Evolutionary conservation across 2,113 vertebrate species (phyloP).

Genomic region (Urocitellus parryii): DNA sequence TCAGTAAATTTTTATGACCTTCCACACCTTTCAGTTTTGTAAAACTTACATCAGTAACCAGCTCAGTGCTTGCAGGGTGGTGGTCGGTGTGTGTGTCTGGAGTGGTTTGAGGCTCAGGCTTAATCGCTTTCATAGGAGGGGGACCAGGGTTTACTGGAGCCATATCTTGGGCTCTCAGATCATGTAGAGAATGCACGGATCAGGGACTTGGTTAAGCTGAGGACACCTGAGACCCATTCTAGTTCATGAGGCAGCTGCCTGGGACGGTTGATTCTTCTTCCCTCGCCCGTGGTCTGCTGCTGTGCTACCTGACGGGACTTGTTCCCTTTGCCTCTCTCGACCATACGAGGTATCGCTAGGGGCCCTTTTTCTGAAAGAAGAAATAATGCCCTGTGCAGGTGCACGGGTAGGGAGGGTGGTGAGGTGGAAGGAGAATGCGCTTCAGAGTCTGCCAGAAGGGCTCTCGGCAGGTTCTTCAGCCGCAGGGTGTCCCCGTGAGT

Average conservation of each 20-base stretch:
- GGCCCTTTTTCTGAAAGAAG: constrained; percentile 30
- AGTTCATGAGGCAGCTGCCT: neutral
- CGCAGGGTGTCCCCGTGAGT: neutral
- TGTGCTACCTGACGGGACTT: too few species aligned
- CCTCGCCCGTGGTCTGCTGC: accelerated
- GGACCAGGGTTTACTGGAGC: neutral
- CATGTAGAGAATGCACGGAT: neutral
- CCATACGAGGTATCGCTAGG: neutral
- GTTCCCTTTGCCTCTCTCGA: neutral
- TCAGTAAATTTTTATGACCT: neutral
- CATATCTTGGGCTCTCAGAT: neutral
- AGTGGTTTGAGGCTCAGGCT: neutral
- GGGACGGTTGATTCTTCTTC: neutral
- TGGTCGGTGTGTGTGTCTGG: neutral
- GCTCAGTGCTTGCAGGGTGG: neutral
- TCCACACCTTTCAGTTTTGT: neutral
- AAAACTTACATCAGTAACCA: neutral
- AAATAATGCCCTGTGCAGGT: neutral
- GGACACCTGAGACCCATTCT: neutral
- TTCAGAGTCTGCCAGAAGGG: neutral
- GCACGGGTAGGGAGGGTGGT: neutral
- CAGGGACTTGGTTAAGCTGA: neutral
- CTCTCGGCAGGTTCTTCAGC: neutral
- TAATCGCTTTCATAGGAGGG: neutral
- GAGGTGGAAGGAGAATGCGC: neutral